These are phyloP conservation scores for Apamea crenata DNA, from an alignment of 2,888 invertebrate genomes.

Conservation along the genomic window DNA sequence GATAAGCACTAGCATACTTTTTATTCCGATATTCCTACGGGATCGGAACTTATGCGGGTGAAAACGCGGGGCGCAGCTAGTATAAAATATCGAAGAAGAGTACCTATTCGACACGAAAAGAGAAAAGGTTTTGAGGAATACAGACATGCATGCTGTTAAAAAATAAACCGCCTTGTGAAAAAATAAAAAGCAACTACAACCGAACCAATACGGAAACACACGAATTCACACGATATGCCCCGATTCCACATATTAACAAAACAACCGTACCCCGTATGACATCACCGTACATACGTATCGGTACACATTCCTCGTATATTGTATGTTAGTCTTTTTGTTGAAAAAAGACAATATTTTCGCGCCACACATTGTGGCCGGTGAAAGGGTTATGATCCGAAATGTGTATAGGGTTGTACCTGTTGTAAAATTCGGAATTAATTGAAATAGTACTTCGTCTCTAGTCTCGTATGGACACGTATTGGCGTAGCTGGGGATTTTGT, in stretches of 20 bases:
- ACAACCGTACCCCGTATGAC: constrained; percentile 9
- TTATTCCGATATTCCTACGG: no score
- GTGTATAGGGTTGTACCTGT: constrained; percentile 20
- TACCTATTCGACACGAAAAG: no score
- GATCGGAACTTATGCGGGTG: no score
- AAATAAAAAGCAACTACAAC: not conserved
- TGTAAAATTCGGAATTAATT: not conserved
- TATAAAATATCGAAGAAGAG: no score
- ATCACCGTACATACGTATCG: constrained; percentile 21
- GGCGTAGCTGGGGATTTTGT: no score
- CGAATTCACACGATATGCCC: constrained; percentile 17
- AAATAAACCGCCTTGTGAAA: not conserved
- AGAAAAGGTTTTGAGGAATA: no score
- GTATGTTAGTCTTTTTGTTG: constrained; percentile 47
- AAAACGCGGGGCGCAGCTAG: no score
- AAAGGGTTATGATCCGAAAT: constrained; percentile 19
- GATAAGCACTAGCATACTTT: no score
- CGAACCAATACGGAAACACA: constrained; percentile 14
- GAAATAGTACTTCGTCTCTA: not conserved
- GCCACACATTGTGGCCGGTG: constrained; percentile 11
- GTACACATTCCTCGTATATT: constrained; percentile 5
- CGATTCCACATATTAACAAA: constrained; percentile 8
- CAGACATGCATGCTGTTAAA: no score
- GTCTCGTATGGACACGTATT: no score
- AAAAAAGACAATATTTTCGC: constrained; percentile 47